phyloP scores from a whole-genome alignment of 2,888 invertebrate species.

The Torymus auratus region DNA sequence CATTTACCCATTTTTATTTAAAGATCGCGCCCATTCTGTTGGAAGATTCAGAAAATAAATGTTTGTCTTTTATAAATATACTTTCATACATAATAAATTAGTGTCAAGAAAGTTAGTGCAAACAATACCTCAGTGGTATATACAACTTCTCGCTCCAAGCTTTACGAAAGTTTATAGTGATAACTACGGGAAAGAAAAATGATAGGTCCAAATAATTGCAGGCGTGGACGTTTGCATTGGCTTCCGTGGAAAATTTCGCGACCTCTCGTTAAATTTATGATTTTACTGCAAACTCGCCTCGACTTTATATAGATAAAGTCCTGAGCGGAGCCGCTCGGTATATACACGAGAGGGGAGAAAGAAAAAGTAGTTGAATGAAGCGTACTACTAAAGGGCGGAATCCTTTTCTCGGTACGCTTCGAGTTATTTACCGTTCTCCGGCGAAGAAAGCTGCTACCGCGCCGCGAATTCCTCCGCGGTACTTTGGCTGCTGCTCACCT shows the following conservation, averaged over 20 bases:
- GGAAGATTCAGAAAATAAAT: too few species aligned
- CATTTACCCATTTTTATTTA: too few species aligned
- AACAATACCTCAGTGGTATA: too few species aligned
- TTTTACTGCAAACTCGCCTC: constrained; percentile 43
- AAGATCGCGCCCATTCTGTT: too few species aligned
- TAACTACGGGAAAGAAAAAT: too few species aligned
- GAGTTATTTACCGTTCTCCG: constrained; percentile 60
- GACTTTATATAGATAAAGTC: constrained; percentile 35
- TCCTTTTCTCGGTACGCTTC: constrained; percentile 59
- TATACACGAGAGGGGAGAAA: constrained; percentile 22
- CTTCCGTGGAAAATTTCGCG: constrained; percentile 39
- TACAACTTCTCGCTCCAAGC: too few species aligned
- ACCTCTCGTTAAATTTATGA: constrained; percentile 55
- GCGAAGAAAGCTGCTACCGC: constrained; percentile 35
- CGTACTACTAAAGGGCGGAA: constrained; percentile 60
- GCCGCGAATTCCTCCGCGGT: constrained; percentile 41
- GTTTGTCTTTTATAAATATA: too few species aligned
- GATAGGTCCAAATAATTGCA: too few species aligned
- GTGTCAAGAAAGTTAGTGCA: too few species aligned
- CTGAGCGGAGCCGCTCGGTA: constrained; percentile 36
- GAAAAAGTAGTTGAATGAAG: constrained; percentile 59
- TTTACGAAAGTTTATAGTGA: too few species aligned
- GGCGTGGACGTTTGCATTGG: constrained; percentile 4
- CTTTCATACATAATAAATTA: too few species aligned
- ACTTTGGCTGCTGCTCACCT: constrained; percentile 34